Percentiles rank a stretch among this genome's conserved stretches.
Conservation (phyloP, 2,888 invertebrate species). For the Perizoma flavofasciatum region DNA sequence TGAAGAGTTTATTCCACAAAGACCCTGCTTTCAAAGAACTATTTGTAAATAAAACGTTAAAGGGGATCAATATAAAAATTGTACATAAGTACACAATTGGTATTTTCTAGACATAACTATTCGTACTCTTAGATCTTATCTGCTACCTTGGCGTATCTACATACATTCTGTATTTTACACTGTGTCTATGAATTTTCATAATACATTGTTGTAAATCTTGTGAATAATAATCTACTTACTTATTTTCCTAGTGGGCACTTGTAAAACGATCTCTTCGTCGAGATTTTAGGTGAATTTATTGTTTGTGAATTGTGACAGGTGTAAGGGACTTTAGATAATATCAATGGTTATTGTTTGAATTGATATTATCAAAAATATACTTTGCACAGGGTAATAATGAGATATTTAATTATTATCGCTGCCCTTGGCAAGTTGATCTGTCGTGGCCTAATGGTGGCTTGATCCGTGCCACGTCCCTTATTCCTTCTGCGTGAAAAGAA, state of each 20-base stretch:
- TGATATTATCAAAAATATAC: conserved; percentile 72
- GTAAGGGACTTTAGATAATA: conserved; percentile 75
- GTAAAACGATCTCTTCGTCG: conserved; percentile 37
- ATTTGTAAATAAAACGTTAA: conserved; percentile 82
- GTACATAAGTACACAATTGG: conserved; percentile 80
- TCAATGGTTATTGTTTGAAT: conserved; percentile 71
- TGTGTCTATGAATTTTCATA: conserved; percentile 64
- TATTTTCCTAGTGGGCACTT: conserved; percentile 42
- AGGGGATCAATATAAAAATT: conserved; percentile 82
- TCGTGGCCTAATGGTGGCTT: conserved; percentile 42
- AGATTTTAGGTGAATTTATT: conserved; percentile 63
- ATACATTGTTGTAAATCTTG: conserved; percentile 51
- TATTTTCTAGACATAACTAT: conserved; percentile 74
- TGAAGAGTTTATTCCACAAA: conserved; percentile 38
- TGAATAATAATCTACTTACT: conserved; percentile 47
- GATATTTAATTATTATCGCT: conserved; percentile 63
- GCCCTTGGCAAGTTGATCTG: conserved; percentile 50
- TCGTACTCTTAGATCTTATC: conserved; percentile 76
- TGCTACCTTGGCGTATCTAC: conserved; percentile 69
- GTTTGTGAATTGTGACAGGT: conserved; percentile 59
- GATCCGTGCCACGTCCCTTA: conserved; percentile 78
- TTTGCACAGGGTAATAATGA: conserved; percentile 80
- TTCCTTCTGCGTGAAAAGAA: conserved; percentile 74
- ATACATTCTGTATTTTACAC: conserved; percentile 59
- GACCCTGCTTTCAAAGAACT: conserved; percentile 65